A percentile compares a stretch with the other conserved stretches of the same genome.
Evolutionary conservation across 2,113 vertebrate species (phyloP).

Genomic region (Aythya baeri): DNA sequence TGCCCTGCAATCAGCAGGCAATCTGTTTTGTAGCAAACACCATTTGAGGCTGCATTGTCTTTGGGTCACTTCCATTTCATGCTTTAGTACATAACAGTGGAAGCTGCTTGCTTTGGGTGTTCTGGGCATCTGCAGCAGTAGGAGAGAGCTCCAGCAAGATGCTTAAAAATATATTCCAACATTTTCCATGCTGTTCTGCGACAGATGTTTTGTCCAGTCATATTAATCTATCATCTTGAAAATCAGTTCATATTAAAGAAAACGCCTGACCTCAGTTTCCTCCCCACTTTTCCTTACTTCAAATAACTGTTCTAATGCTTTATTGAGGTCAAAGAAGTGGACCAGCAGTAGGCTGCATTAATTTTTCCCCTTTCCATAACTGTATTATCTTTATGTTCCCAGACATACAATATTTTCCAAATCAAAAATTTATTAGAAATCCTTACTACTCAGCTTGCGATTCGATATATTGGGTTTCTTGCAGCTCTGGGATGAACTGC

Average conservation of each 20-base stretch:
- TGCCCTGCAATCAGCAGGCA: not conserved
- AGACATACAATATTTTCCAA: not conserved
- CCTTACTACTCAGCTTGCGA: not conserved
- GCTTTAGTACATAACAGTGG: not conserved
- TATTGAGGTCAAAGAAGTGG: not conserved
- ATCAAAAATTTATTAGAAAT: not conserved
- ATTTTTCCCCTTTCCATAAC: not conserved
- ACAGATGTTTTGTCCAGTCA: constrained; percentile 1
- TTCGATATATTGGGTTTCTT: not conserved
- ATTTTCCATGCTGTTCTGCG: not conserved
- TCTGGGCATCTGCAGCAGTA: not conserved
- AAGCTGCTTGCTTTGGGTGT: not conserved
- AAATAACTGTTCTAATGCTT: not conserved
- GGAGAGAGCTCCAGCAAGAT: not conserved
- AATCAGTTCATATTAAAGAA: not conserved
- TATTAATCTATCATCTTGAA: not conserved
- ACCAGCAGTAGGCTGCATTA: not conserved
- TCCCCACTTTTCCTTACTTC: not conserved
- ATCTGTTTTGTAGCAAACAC: not conserved
- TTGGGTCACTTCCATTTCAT: not conserved
- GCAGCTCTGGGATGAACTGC: not conserved
- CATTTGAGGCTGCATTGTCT: not conserved
- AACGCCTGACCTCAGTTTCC: not conserved
- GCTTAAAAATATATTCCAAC: not conserved
- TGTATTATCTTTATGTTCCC: not conserved